Base-by-base conservation (phyloP, 2,113 vertebrate species). In the Manacus vitellinus region DNA sequence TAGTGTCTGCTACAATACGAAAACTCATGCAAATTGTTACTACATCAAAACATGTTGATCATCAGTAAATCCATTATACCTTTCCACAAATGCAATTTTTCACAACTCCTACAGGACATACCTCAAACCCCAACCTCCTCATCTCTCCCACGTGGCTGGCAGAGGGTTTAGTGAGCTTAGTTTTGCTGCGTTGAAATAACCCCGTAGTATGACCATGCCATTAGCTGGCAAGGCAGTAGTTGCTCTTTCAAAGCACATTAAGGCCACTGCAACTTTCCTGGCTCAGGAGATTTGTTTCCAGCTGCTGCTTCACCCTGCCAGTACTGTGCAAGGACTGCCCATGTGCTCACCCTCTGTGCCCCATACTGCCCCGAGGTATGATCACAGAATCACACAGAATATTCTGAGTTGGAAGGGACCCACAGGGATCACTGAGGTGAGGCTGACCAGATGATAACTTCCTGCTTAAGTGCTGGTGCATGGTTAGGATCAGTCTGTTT, bases 191-290 rank as follows among this genome's bases (percentile, higher is more conserved):
- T 72, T 91, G 88, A 91, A 75, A 81, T 47, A 49, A 51, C 23
- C 61, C n/a, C 0, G 2, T 49, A 27, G 27, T 43, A 31, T 56
- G 30, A 21, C 4, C 10, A 7, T 85, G 89, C 84, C 73, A 52
- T 87, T 51, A 93, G 78, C 85, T 93, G 94, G 94, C 91, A 81
- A 84, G 59, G 79, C 51, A 88, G 47, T 16, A 86, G 79, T 62
- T 74, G 79, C 46, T 80, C 72, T 94, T 95, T 84, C 92, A 94
- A 90, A 96, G 59, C 67, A 61, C 43, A 62, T 88, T 83, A 91
- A 80, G 65, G 39, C 59, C 39, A 67, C 44, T 52, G 25, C 67
- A 86, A 41, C 37, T 92, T 86, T 80, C 91, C 75, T 88, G 83
- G 94, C 83, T 77, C 55, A 5, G 46, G 58, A 83, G 59, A 58